Evolutionary conservation across 2,797 vertebrate genomes (phyloP).

Genomic region (Hylomyscus alleni): DNA sequence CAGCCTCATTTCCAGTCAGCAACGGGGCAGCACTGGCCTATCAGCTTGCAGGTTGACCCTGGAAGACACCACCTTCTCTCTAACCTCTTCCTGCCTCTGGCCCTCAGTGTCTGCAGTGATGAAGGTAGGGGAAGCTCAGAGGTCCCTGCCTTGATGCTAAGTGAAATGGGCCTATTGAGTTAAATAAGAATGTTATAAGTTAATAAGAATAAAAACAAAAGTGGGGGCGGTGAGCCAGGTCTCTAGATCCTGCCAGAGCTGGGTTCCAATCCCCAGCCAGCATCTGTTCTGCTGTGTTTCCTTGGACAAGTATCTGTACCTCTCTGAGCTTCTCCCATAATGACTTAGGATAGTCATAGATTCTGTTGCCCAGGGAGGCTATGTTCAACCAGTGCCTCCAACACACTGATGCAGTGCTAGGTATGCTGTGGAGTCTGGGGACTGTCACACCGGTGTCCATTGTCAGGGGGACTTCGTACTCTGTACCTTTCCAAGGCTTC

Average conservation of each 20-base stretch:
- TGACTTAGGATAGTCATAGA: rapidly evolving
- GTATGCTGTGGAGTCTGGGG: too few species aligned
- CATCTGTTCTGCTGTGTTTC: constrained; percentile 12
- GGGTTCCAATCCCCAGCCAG: background rate
- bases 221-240: rapidly evolving
- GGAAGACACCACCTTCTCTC: too few species aligned
- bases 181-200: background rate
- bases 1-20: background rate
- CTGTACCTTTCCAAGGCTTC: background rate
- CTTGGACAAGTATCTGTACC: background rate
- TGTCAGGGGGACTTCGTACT: background rate
- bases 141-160: background rate
- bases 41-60: background rate
- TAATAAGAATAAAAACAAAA: background rate
- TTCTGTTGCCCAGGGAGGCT: background rate
- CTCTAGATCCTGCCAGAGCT: background rate
- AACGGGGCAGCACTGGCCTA: too few species aligned
- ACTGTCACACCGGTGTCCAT: background rate
- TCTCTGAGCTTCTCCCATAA: background rate
- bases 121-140: background rate
- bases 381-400: background rate
- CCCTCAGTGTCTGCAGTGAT: background rate
- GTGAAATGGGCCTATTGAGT: background rate
- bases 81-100: background rate
- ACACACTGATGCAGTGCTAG: background rate